phyloP scores from a whole-genome alignment of 2,888 invertebrate genomes.

The Phengaris alcon region DNA sequence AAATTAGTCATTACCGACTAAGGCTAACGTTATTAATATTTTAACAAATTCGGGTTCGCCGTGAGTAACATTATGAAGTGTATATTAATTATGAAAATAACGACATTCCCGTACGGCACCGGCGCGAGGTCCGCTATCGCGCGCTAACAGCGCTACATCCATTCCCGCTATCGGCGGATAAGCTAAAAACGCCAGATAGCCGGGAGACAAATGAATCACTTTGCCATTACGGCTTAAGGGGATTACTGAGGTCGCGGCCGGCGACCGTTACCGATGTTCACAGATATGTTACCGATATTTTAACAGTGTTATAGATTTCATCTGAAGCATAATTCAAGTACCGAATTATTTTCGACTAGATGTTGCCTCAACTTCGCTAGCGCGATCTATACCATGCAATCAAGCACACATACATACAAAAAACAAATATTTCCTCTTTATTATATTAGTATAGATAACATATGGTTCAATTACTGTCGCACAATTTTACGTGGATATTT shows the following conservation, averaged over 20 bases:
- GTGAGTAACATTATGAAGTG: conserved; percentile 20
- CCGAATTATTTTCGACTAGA: too few relatives aligned
- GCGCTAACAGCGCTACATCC: conserved; percentile 52
- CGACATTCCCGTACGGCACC: conserved; percentile 40
- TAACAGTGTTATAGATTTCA: too few relatives aligned
- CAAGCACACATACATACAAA: too few relatives aligned
- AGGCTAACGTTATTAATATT: too few relatives aligned
- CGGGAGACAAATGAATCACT: conserved; percentile 63
- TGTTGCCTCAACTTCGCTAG: too few relatives aligned
- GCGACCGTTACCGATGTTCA: neutral
- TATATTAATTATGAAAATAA: conserved; percentile 41
- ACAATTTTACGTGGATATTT: too few relatives aligned
- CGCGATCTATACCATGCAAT: too few relatives aligned
- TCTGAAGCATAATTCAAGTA: neutral
- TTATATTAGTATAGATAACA: too few relatives aligned
- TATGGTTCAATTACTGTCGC: too few relatives aligned
- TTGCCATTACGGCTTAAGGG: conserved; percentile 51
- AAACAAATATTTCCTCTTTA: too few relatives aligned
- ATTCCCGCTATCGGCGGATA: conserved; percentile 59
- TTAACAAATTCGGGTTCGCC: too few relatives aligned
- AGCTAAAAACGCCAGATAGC: conserved; percentile 63
- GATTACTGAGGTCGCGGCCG: conserved; percentile 34
- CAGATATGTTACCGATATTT: neutral
- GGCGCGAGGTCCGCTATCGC: conserved; percentile 26
- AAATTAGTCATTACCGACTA: too few relatives aligned